Percentiles rank a stretch among this genome's conserved stretches.
Conservation (phyloP, 2,113 vertebrate genomes). For the Neodontobutis hainanensis region DNA sequence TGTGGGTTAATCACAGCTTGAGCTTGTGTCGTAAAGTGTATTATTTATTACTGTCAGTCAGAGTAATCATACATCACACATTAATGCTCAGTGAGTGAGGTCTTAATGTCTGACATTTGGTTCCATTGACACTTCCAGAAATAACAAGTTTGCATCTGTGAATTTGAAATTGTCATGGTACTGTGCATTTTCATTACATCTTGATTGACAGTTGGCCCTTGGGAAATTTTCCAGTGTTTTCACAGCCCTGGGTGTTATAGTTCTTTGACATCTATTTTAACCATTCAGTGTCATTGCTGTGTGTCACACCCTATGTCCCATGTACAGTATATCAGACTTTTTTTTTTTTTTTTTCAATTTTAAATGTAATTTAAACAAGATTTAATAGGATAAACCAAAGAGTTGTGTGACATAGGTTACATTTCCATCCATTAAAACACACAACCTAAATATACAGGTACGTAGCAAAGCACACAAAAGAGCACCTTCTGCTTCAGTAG, state of each 20-base stretch:
- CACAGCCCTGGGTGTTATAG: neutral
- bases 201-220: neutral
- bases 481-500: too few species aligned
- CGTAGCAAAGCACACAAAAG: too few species aligned
- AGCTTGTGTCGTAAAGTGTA: neutral
- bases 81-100: neutral
- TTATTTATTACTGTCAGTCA: constrained; percentile 5
- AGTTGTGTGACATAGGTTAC: too few species aligned
- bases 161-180: constrained; percentile 3
- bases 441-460: too few species aligned
- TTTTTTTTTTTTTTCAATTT: neutral
- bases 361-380: neutral
- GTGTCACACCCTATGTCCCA: neutral
- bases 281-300: neutral
- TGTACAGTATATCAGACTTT: too few species aligned
- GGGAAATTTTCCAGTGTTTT: constrained; percentile 1
- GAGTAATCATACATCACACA: neutral
- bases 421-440: too few species aligned
- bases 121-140: neutral
- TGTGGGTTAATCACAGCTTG: constrained; percentile 1
- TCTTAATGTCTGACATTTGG: neutral
- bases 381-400: too few species aligned
- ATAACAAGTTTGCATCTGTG: neutral
- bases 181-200: neutral
- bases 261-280: neutral